Percentiles rank a stretch among this genome's conserved stretches.
Conservation (phyloP, 2,113 vertebrate genomes). For the Centropus bengalensis region DNA sequence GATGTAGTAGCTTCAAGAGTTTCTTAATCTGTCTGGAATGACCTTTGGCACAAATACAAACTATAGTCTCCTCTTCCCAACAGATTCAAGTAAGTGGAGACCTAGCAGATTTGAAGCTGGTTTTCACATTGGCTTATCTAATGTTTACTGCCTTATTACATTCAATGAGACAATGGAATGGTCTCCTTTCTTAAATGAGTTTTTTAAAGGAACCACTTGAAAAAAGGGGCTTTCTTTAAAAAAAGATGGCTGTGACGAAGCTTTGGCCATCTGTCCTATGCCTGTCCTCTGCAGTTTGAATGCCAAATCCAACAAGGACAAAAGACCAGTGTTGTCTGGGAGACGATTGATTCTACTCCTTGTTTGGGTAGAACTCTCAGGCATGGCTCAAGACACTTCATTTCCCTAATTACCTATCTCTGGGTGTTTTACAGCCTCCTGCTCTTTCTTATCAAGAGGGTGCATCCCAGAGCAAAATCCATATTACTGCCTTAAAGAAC, state of each 20-base stretch:
- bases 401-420: neutral
- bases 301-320: neutral
- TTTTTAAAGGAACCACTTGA: neutral
- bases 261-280: neutral
- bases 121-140: neutral
- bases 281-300: neutral
- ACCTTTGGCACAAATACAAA: neutral
- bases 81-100: neutral
- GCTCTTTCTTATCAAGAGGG: neutral
- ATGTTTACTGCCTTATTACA: neutral
- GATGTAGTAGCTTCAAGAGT: neutral
- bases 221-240: no score
- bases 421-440: neutral
- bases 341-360: neutral
- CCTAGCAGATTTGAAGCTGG: neutral
- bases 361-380: neutral
- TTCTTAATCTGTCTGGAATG: constrained; percentile 2
- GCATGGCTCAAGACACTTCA: neutral
- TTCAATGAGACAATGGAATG: neutral
- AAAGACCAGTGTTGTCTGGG: neutral
- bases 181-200: neutral
- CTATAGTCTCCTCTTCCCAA: neutral
- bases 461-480: neutral
- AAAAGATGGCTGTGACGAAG: neutral
- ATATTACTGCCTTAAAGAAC: neutral